These are phyloP conservation scores for Tipula confusa DNA, from an alignment of 2,888 invertebrate species.

Conservation along the genomic window DNA sequence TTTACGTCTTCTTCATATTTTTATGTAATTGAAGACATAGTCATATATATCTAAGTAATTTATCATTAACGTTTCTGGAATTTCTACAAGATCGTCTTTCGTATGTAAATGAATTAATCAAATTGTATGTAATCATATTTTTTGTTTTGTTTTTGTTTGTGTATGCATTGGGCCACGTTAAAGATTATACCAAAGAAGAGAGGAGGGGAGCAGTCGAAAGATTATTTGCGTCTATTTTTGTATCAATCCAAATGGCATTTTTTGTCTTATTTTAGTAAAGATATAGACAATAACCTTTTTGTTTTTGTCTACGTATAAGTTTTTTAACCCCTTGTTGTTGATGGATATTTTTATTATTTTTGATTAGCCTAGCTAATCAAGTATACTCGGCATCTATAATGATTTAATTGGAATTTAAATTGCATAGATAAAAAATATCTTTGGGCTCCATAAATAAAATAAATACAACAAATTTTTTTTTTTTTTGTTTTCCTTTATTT, in stretches of 20 bases:
- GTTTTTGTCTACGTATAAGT: neutral
- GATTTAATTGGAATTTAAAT: no score
- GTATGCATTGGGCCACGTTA: neutral
- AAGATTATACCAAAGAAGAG: neutral
- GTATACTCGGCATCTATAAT: no score
- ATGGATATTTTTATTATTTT: neutral
- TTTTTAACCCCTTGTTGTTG: neutral
- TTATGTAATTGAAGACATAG: conserved; percentile 6
- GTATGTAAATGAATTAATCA: neutral
- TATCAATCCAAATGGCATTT: conserved; percentile 9
- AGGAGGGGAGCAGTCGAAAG: neutral
- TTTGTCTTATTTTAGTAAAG: neutral
- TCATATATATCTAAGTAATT: neutral
- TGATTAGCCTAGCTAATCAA: no score
- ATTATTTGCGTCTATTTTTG: neutral
- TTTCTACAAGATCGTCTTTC: neutral
- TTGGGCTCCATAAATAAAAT: no score
- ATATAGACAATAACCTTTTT: conserved; percentile 13
- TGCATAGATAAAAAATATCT: no score
- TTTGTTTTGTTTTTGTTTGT: neutral
- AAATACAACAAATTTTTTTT: no score
- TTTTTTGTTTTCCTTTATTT: no score
- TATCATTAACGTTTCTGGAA: neutral
- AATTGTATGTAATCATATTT: conserved; percentile 12
- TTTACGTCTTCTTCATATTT: neutral